Evolutionary conservation across 2,113 vertebrate genomes (phyloP).

Genomic region (Caranx melampygus): DNA sequence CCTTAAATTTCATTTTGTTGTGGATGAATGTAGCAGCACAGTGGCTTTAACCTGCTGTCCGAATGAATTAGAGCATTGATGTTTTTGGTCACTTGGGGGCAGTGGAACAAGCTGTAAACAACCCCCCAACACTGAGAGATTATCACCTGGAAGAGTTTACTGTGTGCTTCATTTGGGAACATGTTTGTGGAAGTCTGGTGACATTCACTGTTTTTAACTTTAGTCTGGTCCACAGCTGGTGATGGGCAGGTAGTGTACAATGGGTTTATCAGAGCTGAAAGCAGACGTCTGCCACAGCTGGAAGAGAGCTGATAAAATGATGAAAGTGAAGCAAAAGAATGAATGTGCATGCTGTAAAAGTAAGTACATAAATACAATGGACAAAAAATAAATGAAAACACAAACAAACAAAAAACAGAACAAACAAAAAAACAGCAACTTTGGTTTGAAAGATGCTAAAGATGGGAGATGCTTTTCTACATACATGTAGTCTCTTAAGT

Average conservation of each 20-base stretch:
- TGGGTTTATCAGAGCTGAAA: background rate
- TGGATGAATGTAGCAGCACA: background rate
- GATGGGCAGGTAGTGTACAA: too few species aligned
- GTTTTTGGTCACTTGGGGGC: background rate
- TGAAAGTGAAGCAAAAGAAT: background rate
- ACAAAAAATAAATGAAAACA: too few species aligned
- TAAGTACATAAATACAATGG: too few species aligned
- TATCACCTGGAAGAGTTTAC: background rate
- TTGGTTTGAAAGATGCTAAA: too few species aligned
- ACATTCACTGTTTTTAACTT: too few species aligned
- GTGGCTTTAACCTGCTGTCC: background rate
- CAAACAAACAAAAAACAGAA: background rate
- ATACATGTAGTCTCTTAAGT: too few species aligned
- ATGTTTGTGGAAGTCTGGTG: background rate
- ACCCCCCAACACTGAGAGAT: background rate
- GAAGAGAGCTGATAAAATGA: background rate
- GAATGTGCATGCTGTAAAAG: background rate
- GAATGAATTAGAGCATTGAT: background rate
- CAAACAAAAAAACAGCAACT: background rate
- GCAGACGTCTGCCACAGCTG: background rate
- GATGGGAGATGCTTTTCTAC: too few species aligned
- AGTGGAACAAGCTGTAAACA: background rate
- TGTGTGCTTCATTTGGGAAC: background rate
- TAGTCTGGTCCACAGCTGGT: too few species aligned
- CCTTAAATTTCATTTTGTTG: background rate